A percentile compares a stretch with the other conserved stretches of the same genome.
Evolutionary conservation across 1,140 invertebrate genomes (phyloP).

Genomic region (Drosophila quadrilineata): DNA sequence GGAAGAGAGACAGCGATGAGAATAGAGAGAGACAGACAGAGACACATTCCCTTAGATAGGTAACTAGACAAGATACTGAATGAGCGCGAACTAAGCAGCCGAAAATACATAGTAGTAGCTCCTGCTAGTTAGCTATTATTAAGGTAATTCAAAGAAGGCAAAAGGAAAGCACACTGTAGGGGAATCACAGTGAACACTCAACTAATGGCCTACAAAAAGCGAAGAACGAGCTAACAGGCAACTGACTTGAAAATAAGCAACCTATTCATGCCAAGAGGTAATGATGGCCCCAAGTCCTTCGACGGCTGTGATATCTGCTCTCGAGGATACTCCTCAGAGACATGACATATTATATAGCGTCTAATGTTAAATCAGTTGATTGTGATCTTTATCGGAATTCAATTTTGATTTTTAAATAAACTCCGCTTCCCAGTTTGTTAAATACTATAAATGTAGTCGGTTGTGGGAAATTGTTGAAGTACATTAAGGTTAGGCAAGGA

Average conservation of each 20-base stretch:
- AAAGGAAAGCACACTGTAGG: slow-evolving; percentile 26
- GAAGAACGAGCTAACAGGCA: slow-evolving; percentile 15
- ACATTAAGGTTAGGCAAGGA: too few species aligned
- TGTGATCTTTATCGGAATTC: not conserved
- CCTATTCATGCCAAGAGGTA: slow-evolving; percentile 22
- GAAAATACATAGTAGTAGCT: slow-evolving; percentile 35
- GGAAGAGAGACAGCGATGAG: slow-evolving; percentile 36
- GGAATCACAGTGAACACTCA: slow-evolving; percentile 20
- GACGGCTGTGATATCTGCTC: too few species aligned
- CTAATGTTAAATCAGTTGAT: not conserved
- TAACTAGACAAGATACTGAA: slow-evolving; percentile 35
- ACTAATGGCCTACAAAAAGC: not conserved
- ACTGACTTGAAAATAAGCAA: slow-evolving; percentile 27
- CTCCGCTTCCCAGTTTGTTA: too few species aligned
- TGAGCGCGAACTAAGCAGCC: slow-evolving; percentile 45
- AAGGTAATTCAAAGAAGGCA: slow-evolving; percentile 10
- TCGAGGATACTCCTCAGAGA: too few species aligned
- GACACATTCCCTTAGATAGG: slow-evolving; percentile 5
- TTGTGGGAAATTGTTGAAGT: too few species aligned
- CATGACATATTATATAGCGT: too few species aligned
- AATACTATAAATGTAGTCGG: too few species aligned
- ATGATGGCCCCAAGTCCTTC: too few species aligned
- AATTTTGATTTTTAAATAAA: too few species aligned
- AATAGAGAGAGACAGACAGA: slow-evolving; percentile 4
- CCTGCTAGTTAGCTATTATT: slow-evolving; percentile 39